These are phyloP conservation scores for Scartelaos histophorus DNA, from an alignment of 2,113 vertebrate genomes.

Conservation along the genomic window DNA sequence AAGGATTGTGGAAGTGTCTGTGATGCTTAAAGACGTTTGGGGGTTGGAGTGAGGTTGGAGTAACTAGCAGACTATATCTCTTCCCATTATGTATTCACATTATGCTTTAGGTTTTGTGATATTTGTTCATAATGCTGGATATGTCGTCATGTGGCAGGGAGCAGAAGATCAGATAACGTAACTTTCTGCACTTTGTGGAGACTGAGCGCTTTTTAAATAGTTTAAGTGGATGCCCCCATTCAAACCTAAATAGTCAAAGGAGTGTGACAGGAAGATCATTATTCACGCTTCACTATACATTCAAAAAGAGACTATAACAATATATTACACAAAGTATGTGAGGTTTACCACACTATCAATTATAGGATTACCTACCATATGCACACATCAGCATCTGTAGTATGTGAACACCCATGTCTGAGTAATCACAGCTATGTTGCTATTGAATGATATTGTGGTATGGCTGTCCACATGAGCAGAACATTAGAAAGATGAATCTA, in stretches of 20 bases:
- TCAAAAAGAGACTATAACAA: neutral
- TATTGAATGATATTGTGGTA: neutral
- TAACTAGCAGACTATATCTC: slow-evolving; percentile 37
- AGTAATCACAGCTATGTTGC: neutral
- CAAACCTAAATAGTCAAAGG: slow-evolving; percentile 42
- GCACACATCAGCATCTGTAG: neutral
- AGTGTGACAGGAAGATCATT: slow-evolving; percentile 26
- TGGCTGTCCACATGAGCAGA: neutral
- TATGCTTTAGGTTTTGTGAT: neutral
- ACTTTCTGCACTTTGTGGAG: slow-evolving; percentile 14
- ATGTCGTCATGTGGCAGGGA: neutral
- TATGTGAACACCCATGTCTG: neutral
- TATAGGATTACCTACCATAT: slow-evolving; percentile 10
- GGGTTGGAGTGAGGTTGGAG: slow-evolving; percentile 28
- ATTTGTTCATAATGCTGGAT: slow-evolving; percentile 12
- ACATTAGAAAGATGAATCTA: neutral
- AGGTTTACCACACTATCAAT: neutral
- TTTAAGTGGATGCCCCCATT: slow-evolving; percentile 23
- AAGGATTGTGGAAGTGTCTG: slow-evolving; percentile 19
- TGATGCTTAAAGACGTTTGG: slow-evolving; percentile 13
- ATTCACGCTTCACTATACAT: slow-evolving; percentile 25
- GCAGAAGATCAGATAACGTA: neutral
- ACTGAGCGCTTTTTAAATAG: slow-evolving; percentile 38
- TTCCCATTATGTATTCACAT: slow-evolving; percentile 21
- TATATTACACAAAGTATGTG: neutral